Evolutionary conservation across 2,797 vertebrate species (phyloP).

Genomic region (Heliangelus exortis): DNA sequence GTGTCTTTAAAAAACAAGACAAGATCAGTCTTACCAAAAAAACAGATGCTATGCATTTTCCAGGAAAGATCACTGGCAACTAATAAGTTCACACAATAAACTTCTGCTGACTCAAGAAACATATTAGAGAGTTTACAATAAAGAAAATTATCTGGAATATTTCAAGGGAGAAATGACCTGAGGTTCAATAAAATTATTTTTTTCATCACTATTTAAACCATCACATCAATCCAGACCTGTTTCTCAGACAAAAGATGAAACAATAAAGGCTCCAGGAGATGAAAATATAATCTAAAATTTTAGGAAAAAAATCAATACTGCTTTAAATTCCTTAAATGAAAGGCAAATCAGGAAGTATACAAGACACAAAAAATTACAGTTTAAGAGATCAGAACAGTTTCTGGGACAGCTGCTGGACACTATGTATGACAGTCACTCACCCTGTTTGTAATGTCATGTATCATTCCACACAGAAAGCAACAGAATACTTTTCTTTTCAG

Average conservation of each 20-base stretch:
- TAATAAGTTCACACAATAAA: neutral
- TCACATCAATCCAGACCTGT: neutral
- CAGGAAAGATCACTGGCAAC: slow-evolving; percentile 4
- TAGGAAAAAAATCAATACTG: neutral
- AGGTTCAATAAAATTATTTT: slow-evolving; percentile 5
- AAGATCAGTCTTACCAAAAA: slow-evolving; percentile 13
- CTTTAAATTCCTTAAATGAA: slow-evolving; percentile 21
- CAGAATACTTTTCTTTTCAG: neutral
- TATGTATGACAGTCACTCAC: neutral
- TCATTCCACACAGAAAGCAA: neutral
- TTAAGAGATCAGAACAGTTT: neutral
- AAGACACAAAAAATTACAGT: neutral
- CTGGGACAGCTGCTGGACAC: neutral
- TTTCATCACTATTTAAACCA: neutral
- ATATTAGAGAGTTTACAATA: neutral
- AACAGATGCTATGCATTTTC: neutral
- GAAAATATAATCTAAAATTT: neutral
- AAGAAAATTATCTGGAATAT: neutral
- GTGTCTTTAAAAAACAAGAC: slow-evolving; percentile 57
- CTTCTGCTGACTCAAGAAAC: slow-evolving; percentile 47
- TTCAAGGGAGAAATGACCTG: slow-evolving; percentile 43
- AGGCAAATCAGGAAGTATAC: neutral
- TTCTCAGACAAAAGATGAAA: slow-evolving; percentile 19
- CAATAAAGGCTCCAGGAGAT: neutral
- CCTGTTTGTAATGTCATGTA: neutral